Evolutionary conservation across 1,140 invertebrate genomes (phyloP).

Genomic region (Matsumurasca onukii): DNA sequence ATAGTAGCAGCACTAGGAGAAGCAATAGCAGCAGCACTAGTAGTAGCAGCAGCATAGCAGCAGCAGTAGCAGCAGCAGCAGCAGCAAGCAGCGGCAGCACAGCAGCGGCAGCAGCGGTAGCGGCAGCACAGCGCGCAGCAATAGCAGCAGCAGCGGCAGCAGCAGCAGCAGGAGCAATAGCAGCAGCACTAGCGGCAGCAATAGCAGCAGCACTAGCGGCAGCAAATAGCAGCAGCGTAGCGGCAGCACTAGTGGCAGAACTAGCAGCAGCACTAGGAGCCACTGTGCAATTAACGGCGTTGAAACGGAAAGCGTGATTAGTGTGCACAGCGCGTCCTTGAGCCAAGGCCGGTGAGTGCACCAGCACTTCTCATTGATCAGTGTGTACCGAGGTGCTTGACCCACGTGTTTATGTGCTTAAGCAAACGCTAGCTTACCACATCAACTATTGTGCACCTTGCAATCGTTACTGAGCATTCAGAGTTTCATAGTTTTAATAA

Average conservation of each 20-base stretch:
- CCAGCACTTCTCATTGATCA: background rate
- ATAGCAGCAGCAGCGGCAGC: background rate
- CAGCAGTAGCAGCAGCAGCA: constrained; percentile 1
- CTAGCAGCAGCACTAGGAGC: constrained; percentile 7
- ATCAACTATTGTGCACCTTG: too few relatives aligned
- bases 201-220: constrained; percentile 1
- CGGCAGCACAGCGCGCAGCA: background rate
- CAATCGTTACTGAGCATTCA: too few relatives aligned
- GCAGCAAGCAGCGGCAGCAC: background rate
- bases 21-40: constrained; percentile 3
- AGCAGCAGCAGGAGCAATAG: constrained; percentile 1
- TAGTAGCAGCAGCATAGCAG: background rate
- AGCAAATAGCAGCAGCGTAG: background rate
- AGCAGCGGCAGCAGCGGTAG: constrained; percentile 4
- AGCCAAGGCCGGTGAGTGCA: background rate
- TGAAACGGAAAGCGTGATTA: background rate
- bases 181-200: background rate
- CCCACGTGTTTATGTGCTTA: background rate
- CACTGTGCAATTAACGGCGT: background rate
- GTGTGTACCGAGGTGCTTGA: background rate
- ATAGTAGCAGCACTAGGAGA: constrained; percentile 3
- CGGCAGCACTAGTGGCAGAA: background rate
- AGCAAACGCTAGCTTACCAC: too few relatives aligned
- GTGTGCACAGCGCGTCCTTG: background rate
- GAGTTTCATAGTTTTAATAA: too few relatives aligned